A percentile compares a stretch with the other conserved stretches of the same genome.
These are phyloP conservation scores for Penaeus monodon DNA, from an alignment of 2,888 invertebrate species.

Conservation along the genomic window DNA sequence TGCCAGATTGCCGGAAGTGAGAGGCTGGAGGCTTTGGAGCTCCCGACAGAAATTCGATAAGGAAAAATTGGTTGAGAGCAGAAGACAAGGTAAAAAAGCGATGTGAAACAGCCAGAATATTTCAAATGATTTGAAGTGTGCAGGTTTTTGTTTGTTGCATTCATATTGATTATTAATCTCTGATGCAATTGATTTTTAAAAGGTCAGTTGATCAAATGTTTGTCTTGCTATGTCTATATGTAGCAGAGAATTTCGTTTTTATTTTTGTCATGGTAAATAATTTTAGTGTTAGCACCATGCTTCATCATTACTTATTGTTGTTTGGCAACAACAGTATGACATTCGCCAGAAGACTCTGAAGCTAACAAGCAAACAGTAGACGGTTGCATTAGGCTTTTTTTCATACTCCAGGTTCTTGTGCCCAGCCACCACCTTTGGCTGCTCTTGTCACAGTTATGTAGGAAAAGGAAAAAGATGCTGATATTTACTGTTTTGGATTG, in stretches of 20 bases:
- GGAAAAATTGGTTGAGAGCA: conserved; percentile 93
- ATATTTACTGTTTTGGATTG: too few relatives aligned
- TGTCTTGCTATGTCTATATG: too few relatives aligned
- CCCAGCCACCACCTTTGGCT: conserved; percentile 96
- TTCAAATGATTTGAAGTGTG: conserved; percentile 81
- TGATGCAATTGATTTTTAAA: background rate
- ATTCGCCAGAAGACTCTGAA: conserved; percentile 97
- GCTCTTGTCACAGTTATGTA: conserved; percentile 86
- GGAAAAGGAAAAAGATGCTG: too few relatives aligned
- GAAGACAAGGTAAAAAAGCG: conserved; percentile 89
- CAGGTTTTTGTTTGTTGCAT: conserved; percentile 70
- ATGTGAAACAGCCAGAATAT: conserved; percentile 87
- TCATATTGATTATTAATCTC: background rate
- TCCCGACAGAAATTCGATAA: conserved; percentile 96
- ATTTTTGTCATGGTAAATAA: too few relatives aligned
- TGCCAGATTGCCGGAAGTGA: conserved; percentile 72
- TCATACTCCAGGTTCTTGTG: conserved; percentile 94
- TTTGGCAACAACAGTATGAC: conserved; percentile 83
- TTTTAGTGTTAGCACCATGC: too few relatives aligned
- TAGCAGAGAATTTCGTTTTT: too few relatives aligned
- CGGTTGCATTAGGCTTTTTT: conserved; percentile 97
- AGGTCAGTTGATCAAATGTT: too few relatives aligned
- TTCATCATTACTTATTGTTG: background rate
- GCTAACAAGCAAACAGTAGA: conserved; percentile 99
- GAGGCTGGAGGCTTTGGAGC: conserved; percentile 78